These are phyloP conservation scores for Bombylius major DNA, from an alignment of 2,888 invertebrate genomes.

Conservation along the genomic window DNA sequence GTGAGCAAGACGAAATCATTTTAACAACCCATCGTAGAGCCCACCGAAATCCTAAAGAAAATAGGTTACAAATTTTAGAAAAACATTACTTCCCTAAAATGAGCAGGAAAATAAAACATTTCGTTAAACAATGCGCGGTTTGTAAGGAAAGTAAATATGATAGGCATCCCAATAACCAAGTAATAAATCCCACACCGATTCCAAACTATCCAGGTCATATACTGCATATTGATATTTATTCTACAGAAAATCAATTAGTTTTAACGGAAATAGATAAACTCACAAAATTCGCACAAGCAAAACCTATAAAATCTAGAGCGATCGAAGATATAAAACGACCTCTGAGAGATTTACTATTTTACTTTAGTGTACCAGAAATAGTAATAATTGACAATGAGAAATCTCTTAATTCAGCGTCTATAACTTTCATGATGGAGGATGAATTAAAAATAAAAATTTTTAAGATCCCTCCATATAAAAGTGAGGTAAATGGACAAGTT, in stretches of 20 bases:
- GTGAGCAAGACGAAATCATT: not conserved
- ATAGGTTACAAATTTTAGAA: not conserved
- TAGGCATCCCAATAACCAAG: not conserved
- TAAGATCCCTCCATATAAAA: constrained; percentile 11
- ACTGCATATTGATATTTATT: constrained; percentile 4
- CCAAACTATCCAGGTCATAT: no score
- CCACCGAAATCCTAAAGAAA: constrained; percentile 1
- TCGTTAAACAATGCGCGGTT: not conserved
- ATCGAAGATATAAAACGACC: constrained; percentile 2
- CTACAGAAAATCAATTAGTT: not conserved
- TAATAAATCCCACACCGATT: no score
- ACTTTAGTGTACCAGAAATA: no score
- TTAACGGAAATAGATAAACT: constrained; percentile 7
- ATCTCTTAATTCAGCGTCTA: constrained; percentile 1
- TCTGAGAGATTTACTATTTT: not conserved
- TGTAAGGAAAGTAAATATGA: constrained; percentile 7
- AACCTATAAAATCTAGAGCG: constrained; percentile 4
- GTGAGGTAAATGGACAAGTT: constrained; percentile 12
- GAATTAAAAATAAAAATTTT: constrained; percentile 11
- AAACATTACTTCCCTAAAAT: not conserved
- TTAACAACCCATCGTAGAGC: not conserved
- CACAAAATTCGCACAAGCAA: constrained; percentile 8
- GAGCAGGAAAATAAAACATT: not conserved
- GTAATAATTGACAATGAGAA: constrained; percentile 6
- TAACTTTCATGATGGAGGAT: constrained; percentile 5